A percentile compares a stretch with the other conserved stretches of the same genome.
Conservation (phyloP, 2,113 vertebrate species). For the Phaetusa simplex region DNA sequence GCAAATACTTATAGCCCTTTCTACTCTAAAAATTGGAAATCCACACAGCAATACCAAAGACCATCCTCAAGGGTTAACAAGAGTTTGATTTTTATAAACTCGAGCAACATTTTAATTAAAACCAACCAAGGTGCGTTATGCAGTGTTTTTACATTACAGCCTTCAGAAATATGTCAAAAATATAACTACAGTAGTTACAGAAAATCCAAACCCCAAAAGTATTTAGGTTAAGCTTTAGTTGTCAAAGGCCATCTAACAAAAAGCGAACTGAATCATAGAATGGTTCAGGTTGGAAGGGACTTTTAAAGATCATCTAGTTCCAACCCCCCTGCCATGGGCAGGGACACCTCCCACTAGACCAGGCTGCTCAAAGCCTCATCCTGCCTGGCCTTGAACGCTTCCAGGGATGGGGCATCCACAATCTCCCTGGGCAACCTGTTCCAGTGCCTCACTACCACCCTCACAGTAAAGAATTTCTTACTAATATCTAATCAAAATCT, state of each 20-base stretch:
- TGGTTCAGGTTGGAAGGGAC: too few relatives aligned
- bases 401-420: too few relatives aligned
- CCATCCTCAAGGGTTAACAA: background rate
- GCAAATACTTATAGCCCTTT: background rate
- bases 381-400: too few relatives aligned
- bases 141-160: background rate
- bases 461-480: too few relatives aligned
- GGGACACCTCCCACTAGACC: too few relatives aligned
- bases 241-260: background rate
- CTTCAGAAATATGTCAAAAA: background rate
- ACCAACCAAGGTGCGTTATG: rapidly evolving
- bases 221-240: background rate
- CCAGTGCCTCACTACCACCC: too few relatives aligned
- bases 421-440: too few relatives aligned
- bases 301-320: too few relatives aligned
- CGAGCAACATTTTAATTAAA: background rate
- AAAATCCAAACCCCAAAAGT: background rate
- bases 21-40: background rate
- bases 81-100: background rate
- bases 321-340: too few relatives aligned
- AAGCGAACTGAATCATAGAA: background rate
- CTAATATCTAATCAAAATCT: too few relatives aligned
- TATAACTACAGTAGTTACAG: background rate
- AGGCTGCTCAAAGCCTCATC: too few relatives aligned
- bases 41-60: background rate